Evolutionary conservation across 2,113 vertebrate species (phyloP).

Genomic region (Zingel zingel): DNA sequence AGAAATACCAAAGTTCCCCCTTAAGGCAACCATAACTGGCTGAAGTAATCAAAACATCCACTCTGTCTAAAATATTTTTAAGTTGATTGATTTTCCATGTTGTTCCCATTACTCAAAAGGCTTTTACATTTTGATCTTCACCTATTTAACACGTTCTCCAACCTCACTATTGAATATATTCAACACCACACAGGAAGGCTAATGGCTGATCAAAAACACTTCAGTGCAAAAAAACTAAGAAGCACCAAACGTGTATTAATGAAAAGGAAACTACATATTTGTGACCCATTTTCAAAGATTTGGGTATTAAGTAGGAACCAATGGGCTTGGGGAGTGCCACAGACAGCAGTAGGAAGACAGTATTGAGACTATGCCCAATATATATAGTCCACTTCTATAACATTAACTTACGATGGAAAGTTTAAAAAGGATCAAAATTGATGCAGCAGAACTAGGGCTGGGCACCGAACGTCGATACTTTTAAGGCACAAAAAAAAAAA

Average conservation of each 20-base stretch:
- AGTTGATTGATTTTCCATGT: background rate
- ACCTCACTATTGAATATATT: background rate
- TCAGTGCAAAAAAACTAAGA: background rate
- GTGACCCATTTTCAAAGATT: background rate
- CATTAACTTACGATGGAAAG: background rate
- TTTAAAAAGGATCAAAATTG: too few species aligned
- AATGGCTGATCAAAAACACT: background rate
- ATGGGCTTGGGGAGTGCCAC: background rate
- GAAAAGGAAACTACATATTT: background rate
- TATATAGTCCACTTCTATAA: background rate
- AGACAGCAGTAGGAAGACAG: background rate
- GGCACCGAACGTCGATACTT: too few species aligned
- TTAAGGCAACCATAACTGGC: background rate
- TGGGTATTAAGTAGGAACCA: background rate
- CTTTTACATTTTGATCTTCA: background rate
- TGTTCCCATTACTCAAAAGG: background rate
- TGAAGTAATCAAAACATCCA: slow-evolving; percentile 17
- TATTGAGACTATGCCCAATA: background rate
- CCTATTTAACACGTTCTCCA: background rate
- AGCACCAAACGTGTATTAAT: background rate
- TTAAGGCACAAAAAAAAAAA: too few species aligned
- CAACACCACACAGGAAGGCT: background rate
- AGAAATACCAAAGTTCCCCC: too few species aligned
- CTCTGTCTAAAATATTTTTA: slow-evolving; percentile 1
- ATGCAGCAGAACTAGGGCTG: background rate